phyloP scores from a whole-genome alignment of 2,888 invertebrate genomes.

The Thecophora atra region DNA sequence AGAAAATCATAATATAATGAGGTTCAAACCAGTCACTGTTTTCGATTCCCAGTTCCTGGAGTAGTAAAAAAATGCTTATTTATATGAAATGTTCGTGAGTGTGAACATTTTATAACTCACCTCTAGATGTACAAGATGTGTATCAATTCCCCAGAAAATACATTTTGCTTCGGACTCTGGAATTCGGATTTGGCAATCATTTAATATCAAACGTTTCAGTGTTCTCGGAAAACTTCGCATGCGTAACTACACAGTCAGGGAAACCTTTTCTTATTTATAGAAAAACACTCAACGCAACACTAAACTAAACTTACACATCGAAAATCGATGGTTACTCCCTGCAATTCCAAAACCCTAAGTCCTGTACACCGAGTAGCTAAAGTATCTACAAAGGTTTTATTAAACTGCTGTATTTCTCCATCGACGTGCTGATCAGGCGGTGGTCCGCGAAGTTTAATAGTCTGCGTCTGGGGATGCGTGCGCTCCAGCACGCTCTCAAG shows the following conservation, averaged over 20 bases:
- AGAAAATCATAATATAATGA: conserved; percentile 76
- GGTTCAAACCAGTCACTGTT: conserved; percentile 80
- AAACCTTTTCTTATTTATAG: not conserved
- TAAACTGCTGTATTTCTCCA: conserved; percentile 56
- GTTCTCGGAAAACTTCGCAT: conserved; percentile 73
- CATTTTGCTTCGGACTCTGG: conserved; percentile 53
- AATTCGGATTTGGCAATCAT: conserved; percentile 57
- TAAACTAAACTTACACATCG: conserved; percentile 51
- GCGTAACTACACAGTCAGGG: conserved; percentile 68
- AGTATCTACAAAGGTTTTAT: conserved; percentile 53
- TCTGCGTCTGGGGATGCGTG: conserved; percentile 57
- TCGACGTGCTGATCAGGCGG: conserved; percentile 52
- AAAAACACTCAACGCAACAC: not conserved
- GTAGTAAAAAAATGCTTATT: not conserved
- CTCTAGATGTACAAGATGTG: conserved; percentile 56
- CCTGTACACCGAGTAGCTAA: conserved; percentile 55
- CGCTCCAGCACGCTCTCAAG: conserved; percentile 57
- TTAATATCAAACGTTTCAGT: conserved; percentile 70
- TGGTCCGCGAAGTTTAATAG: conserved; percentile 60
- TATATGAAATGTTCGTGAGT: not conserved
- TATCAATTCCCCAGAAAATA: conserved; percentile 62
- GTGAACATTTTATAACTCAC: too few relatives aligned
- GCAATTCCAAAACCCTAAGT: conserved; percentile 56
- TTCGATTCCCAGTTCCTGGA: conserved; percentile 75
- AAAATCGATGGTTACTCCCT: conserved; percentile 63